Base-by-base conservation (phyloP, 2,113 vertebrate genomes). In the Myotis lucifugus region DNA sequence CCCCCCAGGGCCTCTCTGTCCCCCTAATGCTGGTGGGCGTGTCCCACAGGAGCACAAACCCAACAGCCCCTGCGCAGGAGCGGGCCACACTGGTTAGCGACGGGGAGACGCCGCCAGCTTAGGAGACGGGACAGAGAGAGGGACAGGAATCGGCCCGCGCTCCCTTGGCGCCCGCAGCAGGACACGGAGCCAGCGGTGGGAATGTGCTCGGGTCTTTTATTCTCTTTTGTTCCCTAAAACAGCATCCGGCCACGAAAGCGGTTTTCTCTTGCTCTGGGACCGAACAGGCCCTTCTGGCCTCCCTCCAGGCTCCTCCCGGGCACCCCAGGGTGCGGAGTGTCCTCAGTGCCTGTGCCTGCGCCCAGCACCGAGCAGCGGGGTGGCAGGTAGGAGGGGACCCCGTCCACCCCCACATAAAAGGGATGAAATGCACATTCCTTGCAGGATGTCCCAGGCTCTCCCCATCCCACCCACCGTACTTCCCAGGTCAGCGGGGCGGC, bases 151-250 rank as follows among this genome's bases (percentile, higher is more conserved):
- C 61, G 79, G 21, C 11, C 14, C 59, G 15, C 7, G 42, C 2
- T n/a, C 54, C 54, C 21, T 34, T 27, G 56, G 34, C 1, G 19
- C 17, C 42, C 14, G 8, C 37, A 48, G 42, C 48, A 19, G 1
- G 54, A n/a, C 4, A 37, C 3, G 9, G 14, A 6, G n/a, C 1
- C 29, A 19, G 29, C 29, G 13, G 2, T 13, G 1, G 3, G 21
- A 8, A 69, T 1, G 11, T 25, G 21, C 29, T 74, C 37, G 2
- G 29, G 19, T 66, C 14, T 40, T 13, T 67, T 6, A 5, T 12
- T 29, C 9, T 8, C 37, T 64, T 70, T 18, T 64, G n/a, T n/a
- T 78, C 50, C 52, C 70, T 34, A 50, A 72, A 82, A 83, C 40
- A 6, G 37, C 21, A 76, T 25, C 73, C 50, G 84, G 40, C 18